Conservation (phyloP, 2,797 vertebrate genomes). For the Choloepus didactylus region DNA sequence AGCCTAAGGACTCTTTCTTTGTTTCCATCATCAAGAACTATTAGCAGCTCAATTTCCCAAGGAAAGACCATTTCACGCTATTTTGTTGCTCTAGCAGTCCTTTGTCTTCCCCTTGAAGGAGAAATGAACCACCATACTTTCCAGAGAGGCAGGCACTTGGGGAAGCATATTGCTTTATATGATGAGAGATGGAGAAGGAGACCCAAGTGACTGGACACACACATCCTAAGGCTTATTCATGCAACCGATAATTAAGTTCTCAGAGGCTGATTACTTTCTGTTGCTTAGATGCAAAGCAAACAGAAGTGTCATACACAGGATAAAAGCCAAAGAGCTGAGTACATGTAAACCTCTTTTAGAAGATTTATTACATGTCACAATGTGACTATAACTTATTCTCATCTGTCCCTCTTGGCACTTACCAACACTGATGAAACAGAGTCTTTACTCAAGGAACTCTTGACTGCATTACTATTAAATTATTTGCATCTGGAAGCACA, state of each 20-base stretch:
- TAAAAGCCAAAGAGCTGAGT: conserved; percentile 82
- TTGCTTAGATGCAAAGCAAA: conserved; percentile 85
- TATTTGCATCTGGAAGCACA: conserved; percentile 83
- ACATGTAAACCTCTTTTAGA: conserved; percentile 78
- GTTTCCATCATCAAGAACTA: conserved; percentile 61
- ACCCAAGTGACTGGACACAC: conserved; percentile 72
- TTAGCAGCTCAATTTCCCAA: conserved; percentile 71
- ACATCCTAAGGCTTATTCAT: conserved; percentile 78
- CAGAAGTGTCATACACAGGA: conserved; percentile 76
- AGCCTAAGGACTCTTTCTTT: conserved; percentile 64
- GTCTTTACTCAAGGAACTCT: conserved; percentile 80
- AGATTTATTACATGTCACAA: conserved; percentile 83
- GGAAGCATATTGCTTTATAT: conserved; percentile 65
- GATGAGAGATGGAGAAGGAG: conserved; percentile 63
- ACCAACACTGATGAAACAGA: conserved; percentile 82
- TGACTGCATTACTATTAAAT: conserved; percentile 80
- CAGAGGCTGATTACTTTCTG: conserved; percentile 80
- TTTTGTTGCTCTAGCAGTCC: conserved; percentile 67
- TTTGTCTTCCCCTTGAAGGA: conserved; percentile 77
- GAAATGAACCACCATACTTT: conserved; percentile 68
- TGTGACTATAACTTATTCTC: conserved; percentile 83
- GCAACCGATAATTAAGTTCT: conserved; percentile 82
- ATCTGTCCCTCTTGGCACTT: conserved; percentile 83
- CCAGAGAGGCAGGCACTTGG: not conserved
- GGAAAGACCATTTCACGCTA: conserved; percentile 3